Base-by-base conservation (phyloP, 2,888 invertebrate species). In the Cybosia mesomella region DNA sequence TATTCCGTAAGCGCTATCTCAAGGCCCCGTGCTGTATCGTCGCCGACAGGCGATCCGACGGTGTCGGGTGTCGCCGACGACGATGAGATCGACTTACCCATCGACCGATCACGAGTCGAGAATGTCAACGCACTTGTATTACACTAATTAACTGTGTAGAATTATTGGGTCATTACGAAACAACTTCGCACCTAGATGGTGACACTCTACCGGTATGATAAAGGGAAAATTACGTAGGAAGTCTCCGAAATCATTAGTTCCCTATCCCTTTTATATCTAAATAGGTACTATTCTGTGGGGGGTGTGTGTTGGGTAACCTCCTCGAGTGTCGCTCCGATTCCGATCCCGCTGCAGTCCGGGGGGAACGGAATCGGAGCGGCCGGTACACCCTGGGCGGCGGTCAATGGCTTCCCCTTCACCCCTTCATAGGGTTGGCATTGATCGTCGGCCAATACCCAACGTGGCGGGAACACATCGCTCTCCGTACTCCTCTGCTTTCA, bases 1-100 rank as follows among this genome's bases (percentile, higher is more conserved):
- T 89, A 89, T 92, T 91, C 93, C 90, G 93, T 92, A 91, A 91
- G 89, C 84, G 83, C 79, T 80, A 85, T 85, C 85, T 84, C 91
- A 92, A 92, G 92, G 92, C 86, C 86, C 71, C 74, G 93, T 92
- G 91, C 91, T 81, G 91, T 93, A 93, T 93, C 92, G 92, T 89
- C 89, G 85, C 68, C 74, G 91, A 87, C 88, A 91, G 85, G 75
- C 83, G 91, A 92, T 90, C 90, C 83, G 83, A 64, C 60, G 82
- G 89, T 89, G 85, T 92, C 87, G 83, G 84, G 84, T 91, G 87
- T 85, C 91, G 86, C 84, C 91, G 74, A 74, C 76, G 84, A 84
- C 85, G 81, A 83, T 80, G 83, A 81, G 89, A 91, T 93, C 93
- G 85, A 82, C 88, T 93, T 93, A 92, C 92, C 91, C 92, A 93